Base-by-base conservation (phyloP, 2,113 vertebrate species). In the Callionymus lyra region DNA sequence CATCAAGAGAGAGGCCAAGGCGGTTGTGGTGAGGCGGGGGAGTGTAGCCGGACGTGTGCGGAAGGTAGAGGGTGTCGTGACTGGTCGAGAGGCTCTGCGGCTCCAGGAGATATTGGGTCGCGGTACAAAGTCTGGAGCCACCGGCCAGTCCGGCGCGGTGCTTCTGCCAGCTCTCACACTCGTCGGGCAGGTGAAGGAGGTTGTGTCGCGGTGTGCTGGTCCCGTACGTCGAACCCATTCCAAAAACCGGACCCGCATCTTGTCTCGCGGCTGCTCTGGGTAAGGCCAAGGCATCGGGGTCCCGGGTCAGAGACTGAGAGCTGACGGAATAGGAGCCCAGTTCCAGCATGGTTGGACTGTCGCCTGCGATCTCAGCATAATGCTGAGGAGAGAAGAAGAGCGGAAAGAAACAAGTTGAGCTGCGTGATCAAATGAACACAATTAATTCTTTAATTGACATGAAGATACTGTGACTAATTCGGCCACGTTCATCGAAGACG, bases 91-190 rank as follows among this genome's bases (percentile, higher is more conserved):
- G 72, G 62, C 76, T 81, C 10, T 86, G 63, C 0, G 87, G 86
- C 47, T 89, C 85, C 56, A 90, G 80, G 34, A 89, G 79, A 45
- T 79, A 76, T 52, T 82, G 84, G 14, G 88, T 51, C 31, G 63
- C 57, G 3, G 56, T 39, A 40, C 56, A 52, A 5, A 36, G 80
- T 45, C 76, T 82, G 1, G 88, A 82, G 35, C 50, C 75, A 13
- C 82, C 81, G 10, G 72, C 80, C 33, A 87, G 66, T 9, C 84
- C 83, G 0, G 80, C 39, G 0, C 85, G 84, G 47, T 89, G 89
- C 68, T 90, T 85, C 27, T 79, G 85, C 92, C 91, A 93, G 58
- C 57, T 85, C 76, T 91, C 92, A 35, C 88, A 74, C 57, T 91
- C 82, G 14, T 87, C 68, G n/a, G 65, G 58, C 1, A 70, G 49